Conservation (phyloP, 2,888 invertebrate species). For the Julus scandinavius region DNA sequence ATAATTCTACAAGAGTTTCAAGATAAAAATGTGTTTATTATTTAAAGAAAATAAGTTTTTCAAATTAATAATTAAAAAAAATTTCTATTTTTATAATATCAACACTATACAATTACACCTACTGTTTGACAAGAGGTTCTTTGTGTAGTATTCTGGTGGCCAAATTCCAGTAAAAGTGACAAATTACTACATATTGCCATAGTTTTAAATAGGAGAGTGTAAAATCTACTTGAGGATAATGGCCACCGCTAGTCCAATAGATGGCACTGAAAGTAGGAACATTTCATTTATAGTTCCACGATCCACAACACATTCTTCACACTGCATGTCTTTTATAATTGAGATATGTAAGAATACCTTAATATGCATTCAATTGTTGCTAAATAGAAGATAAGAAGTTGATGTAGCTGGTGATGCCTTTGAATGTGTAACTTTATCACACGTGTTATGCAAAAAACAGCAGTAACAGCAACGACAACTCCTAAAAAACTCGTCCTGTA, state of each 20-base stretch:
- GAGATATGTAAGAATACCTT: constrained; percentile 63
- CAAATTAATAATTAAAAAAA: neutral
- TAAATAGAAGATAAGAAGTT: constrained; percentile 69
- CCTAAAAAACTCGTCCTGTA: constrained; percentile 23
- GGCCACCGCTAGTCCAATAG: constrained; percentile 67
- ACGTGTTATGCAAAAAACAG: constrained; percentile 65
- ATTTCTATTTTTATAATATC: neutral
- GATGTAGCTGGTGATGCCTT: constrained; percentile 68
- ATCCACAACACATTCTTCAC: neutral
- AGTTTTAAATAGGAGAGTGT: constrained; percentile 68
- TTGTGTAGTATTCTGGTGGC: constrained; percentile 68
- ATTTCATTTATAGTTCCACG: neutral
- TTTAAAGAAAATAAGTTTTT: neutral
- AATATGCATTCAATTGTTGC: constrained; percentile 68
- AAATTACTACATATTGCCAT: constrained; percentile 68
- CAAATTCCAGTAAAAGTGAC: constrained; percentile 70
- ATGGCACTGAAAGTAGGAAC: constrained; percentile 65
- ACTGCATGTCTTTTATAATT: neutral
- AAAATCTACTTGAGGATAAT: constrained; percentile 68
- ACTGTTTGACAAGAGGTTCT: constrained; percentile 61
- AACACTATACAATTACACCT: neutral
- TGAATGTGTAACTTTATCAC: constrained; percentile 67
- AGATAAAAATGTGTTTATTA: neutral
- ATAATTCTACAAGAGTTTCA: constrained; percentile 64
- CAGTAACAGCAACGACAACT: constrained; percentile 65